Percentiles rank a stretch among this genome's conserved stretches.
phyloP scores from a whole-genome alignment of 1,140 invertebrate genomes.

The Stratiolaelaps scimitus region DNA sequence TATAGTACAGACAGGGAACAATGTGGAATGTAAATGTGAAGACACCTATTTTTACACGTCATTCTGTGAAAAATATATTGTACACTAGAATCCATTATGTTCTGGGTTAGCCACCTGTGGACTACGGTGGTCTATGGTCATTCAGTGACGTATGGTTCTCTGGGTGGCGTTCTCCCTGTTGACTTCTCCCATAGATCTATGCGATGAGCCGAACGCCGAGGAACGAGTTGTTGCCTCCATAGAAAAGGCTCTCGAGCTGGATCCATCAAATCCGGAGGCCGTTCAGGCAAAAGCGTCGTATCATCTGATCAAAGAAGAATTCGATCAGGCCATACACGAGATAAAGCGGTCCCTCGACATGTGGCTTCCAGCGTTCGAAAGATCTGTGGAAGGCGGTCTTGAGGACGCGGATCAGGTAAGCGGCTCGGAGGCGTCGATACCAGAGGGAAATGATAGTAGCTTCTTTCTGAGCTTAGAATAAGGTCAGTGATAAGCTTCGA shows the following conservation, averaged over 20 bases:
- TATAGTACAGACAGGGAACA: too few species aligned
- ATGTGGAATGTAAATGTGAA: too few species aligned
- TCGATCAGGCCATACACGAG: background rate
- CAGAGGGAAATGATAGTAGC: too few species aligned
- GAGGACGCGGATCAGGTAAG: background rate
- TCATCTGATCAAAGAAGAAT: conserved; percentile 25
- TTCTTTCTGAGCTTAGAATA: too few species aligned
- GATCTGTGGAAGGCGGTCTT: background rate
- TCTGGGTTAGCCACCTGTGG: too few species aligned
- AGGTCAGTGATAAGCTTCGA: too few species aligned
- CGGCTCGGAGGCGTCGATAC: background rate
- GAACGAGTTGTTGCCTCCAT: conserved; percentile 9
- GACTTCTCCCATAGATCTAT: background rate
- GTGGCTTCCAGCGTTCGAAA: conserved; percentile 7
- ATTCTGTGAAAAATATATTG: too few species aligned
- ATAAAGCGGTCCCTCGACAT: conserved; percentile 3
- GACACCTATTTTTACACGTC: too few species aligned
- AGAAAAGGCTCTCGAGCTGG: background rate
- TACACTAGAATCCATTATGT: too few species aligned
- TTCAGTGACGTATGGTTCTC: too few species aligned
- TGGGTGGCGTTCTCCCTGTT: too few species aligned
- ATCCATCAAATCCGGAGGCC: conserved; percentile 7
- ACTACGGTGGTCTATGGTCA: too few species aligned
- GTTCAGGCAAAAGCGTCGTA: conserved; percentile 18
- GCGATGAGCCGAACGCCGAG: conserved; percentile 18